These are phyloP conservation scores for Ceryle rudis DNA, from an alignment of 2,797 vertebrate species.

Conservation along the genomic window DNA sequence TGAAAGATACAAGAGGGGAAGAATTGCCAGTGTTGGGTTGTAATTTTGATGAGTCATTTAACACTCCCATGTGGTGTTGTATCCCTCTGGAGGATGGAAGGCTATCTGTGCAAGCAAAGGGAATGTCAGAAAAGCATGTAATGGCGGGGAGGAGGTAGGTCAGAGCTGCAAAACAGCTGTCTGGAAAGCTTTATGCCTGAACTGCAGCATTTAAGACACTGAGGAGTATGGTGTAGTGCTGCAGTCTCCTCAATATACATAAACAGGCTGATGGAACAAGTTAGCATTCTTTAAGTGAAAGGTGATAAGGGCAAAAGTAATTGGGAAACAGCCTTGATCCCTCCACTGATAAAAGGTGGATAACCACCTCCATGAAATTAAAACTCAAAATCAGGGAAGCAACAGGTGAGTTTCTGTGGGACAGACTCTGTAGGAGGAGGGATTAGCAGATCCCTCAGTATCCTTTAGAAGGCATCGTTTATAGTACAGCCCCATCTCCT, in stretches of 20 bases:
- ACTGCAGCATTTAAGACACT: not conserved
- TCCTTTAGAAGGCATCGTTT: not conserved
- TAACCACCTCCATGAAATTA: not conserved
- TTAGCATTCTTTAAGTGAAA: not conserved
- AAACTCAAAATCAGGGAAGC: not conserved
- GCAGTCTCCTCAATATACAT: not conserved
- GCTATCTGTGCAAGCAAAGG: not conserved
- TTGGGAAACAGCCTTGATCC: not conserved
- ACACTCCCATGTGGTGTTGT: not conserved
- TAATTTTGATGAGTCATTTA: conserved; percentile 12
- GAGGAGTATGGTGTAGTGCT: not conserved
- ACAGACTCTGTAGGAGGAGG: not conserved
- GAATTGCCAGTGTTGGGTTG: not conserved
- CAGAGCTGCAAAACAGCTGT: not conserved
- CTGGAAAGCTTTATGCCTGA: not conserved
- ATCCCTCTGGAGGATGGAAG: not conserved
- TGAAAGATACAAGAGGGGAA: not conserved
- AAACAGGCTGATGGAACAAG: not conserved
- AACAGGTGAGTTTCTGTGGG: not conserved
- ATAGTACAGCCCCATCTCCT: not conserved
- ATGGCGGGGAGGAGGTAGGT: not conserved
- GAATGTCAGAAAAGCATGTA: not conserved
- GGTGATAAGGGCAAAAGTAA: not conserved
- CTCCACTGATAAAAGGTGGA: not conserved
- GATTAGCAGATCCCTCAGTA: not conserved